Evolutionary conservation across 2,113 vertebrate genomes (phyloP).

Genomic region (Cathartes aura): DNA sequence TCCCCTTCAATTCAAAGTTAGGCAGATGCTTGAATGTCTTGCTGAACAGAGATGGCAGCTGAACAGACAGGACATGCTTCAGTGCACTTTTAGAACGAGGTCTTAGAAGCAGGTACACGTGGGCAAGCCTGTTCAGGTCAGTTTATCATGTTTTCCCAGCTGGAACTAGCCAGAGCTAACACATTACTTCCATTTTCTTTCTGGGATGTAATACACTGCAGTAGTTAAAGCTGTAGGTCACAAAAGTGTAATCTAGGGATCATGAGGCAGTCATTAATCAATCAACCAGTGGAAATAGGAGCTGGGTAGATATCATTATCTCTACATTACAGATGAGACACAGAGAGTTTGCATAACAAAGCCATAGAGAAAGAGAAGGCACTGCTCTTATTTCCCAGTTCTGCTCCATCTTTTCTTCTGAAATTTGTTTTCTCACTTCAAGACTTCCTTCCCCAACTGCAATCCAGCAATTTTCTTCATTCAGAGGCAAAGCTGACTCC

Average conservation of each 20-base stretch:
- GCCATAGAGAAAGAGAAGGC: background rate
- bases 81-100: background rate
- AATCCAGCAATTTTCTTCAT: background rate
- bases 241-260: conserved; percentile 27
- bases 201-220: background rate
- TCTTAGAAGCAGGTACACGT: background rate
- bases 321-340: conserved; percentile 17
- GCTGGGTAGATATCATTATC: conserved; percentile 14
- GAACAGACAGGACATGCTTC: conserved; percentile 2
- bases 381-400: background rate
- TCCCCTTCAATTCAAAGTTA: background rate
- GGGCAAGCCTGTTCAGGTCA: background rate
- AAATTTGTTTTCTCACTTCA: background rate
- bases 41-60: background rate
- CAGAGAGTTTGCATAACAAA: background rate
- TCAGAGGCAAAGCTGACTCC: background rate
- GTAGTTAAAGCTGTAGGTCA: conserved; percentile 11
- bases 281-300: conserved; percentile 20
- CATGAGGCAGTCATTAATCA: conserved; percentile 35
- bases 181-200: conserved; percentile 9
- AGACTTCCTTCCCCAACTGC: background rate
- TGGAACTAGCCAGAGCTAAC: conserved; percentile 33
- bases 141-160: conserved; percentile 30
- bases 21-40: background rate
- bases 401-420: background rate